Conservation (phyloP, 2,113 vertebrate genomes). For the Strigops habroptila region DNA sequence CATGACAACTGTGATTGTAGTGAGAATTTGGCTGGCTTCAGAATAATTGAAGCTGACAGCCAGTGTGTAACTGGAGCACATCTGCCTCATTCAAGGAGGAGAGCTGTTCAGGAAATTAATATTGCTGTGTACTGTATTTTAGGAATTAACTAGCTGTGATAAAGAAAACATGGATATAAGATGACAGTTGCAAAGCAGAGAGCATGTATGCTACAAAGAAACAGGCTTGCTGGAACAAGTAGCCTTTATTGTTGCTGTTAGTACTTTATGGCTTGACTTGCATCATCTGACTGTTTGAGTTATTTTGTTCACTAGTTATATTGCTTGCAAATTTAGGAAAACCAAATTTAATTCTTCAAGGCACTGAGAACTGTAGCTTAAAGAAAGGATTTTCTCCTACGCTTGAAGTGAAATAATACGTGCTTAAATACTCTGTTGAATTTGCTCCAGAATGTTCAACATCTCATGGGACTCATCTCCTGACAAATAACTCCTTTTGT, state of each 20-base stretch:
- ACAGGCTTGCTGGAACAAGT: background rate
- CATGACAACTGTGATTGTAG: rapidly evolving
- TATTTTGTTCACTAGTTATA: background rate
- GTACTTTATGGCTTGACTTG: background rate
- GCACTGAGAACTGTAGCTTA: background rate
- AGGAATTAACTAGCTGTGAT: background rate
- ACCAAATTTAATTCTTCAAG: background rate
- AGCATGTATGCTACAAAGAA: background rate
- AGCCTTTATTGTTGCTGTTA: background rate
- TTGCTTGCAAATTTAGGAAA: background rate
- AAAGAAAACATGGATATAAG: background rate
- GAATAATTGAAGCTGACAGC: background rate
- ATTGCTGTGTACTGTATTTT: background rate
- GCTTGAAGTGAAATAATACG: background rate
- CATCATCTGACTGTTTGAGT: background rate
- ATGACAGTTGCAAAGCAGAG: background rate
- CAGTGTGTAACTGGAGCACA: background rate
- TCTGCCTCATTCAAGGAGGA: background rate
- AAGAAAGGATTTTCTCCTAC: background rate
- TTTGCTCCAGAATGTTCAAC: background rate
- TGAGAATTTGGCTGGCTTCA: background rate
- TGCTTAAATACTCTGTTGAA: background rate
- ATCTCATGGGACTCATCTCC: background rate
- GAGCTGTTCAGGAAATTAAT: constrained; percentile 6
- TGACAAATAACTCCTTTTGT: background rate